Evolutionary conservation across 92 coral and sea anemone genomes (phyloP).

Genomic region (Palythoa caribaeorum): DNA sequence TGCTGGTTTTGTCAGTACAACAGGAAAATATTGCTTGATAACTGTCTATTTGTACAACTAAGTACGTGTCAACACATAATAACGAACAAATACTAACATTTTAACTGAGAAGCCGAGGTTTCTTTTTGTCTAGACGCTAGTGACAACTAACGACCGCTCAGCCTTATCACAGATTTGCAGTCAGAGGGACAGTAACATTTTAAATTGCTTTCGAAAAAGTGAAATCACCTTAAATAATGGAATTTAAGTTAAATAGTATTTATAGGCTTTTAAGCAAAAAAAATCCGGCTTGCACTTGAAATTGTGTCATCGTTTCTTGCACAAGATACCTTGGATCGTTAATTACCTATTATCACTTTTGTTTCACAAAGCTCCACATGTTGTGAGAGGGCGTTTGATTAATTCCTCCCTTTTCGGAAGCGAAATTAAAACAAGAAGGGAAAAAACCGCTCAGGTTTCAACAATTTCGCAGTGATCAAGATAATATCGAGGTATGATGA

Average conservation of each 20-base stretch:
- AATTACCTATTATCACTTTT: slow-evolving; percentile 5
- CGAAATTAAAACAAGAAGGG: neutral
- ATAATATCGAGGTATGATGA: too few species aligned
- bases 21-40: slow-evolving; percentile 26
- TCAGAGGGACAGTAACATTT: neutral
- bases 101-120: neutral
- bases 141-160: neutral
- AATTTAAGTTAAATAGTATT: neutral
- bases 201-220: neutral
- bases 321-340: neutral
- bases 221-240: neutral
- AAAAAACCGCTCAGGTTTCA: neutral
- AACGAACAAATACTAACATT: slow-evolving; percentile 7
- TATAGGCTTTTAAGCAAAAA: neutral
- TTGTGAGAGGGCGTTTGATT: neutral
- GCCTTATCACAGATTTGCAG: slow-evolving; percentile 21
- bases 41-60: slow-evolving; percentile 50
- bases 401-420: neutral
- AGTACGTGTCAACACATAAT: slow-evolving; percentile 54
- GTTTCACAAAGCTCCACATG: slow-evolving; percentile 18
- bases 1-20: neutral
- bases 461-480: too few species aligned
- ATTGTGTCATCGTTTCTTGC: neutral
- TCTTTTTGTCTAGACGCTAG: slow-evolving; percentile 29
- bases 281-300: neutral